A percentile compares a stretch with the other conserved stretches of the same genome.
Conservation (phyloP, 2,797 vertebrate genomes). For the Limosa lapponica region DNA sequence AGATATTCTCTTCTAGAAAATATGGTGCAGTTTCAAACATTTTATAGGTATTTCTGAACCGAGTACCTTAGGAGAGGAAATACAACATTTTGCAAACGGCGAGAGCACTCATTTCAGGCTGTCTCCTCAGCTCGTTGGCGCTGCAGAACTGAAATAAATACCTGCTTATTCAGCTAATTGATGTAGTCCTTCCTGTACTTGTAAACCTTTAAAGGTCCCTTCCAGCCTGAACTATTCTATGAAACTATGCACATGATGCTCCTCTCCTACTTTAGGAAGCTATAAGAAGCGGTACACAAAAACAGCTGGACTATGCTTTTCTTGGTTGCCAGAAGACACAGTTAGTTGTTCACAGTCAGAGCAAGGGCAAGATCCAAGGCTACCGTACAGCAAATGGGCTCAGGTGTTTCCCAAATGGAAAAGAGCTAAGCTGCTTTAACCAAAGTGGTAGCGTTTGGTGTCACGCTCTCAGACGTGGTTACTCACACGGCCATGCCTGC, state of each 20-base stretch:
- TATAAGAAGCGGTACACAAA: background rate
- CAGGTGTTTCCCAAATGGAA: background rate
- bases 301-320: background rate
- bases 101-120: background rate
- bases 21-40: background rate
- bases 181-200: background rate
- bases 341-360: background rate
- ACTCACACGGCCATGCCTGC: background rate
- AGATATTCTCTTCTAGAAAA: background rate
- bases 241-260: background rate
- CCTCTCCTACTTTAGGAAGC: background rate
- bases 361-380: background rate
- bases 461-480: background rate
- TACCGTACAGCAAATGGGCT: accelerated
- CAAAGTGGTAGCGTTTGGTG: background rate
- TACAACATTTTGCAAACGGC: accelerated
- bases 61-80: background rate
- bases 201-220: background rate
- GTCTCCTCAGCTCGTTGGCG: background rate
- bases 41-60: background rate
- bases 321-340: accelerated
- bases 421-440: background rate
- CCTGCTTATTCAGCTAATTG: background rate
- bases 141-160: background rate
- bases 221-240: background rate